A percentile compares a stretch with the other conserved stretches of the same genome.
These are phyloP conservation scores for Acanthaster planci DNA, from an alignment of 35 echinoderm and acorn worm species.

Conservation along the genomic window DNA sequence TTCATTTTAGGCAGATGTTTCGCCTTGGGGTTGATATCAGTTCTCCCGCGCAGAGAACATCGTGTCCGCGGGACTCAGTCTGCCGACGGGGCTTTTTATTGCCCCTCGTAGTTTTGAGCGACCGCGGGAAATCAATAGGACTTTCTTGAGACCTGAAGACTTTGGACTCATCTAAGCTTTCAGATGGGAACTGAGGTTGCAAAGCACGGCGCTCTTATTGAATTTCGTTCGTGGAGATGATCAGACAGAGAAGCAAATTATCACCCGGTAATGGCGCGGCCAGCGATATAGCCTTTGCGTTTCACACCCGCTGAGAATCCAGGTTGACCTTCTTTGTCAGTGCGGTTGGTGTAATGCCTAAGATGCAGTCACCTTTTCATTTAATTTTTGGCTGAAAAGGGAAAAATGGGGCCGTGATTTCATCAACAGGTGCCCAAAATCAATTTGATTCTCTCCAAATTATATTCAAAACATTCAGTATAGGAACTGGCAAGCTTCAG, in stretches of 20 bases:
- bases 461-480: too few species aligned
- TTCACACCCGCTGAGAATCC: too few species aligned
- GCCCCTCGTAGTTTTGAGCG: background rate
- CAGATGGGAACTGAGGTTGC: constrained; percentile 8
- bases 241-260: constrained; percentile 11
- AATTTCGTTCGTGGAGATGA: constrained; percentile 5
- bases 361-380: too few species aligned
- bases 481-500: too few species aligned
- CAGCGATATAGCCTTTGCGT: too few species aligned
- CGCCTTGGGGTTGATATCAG: constrained; percentile 2
- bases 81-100: background rate
- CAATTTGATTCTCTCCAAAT: too few species aligned
- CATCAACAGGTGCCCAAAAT: too few species aligned
- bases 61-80: background rate
- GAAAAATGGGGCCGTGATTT: too few species aligned
- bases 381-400: too few species aligned
- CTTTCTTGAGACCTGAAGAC: constrained; percentile 1
- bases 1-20: constrained; percentile 29
- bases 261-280: background rate
- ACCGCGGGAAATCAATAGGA: constrained; percentile 2
- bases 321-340: too few species aligned
- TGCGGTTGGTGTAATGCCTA: too few species aligned
- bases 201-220: constrained; percentile 13
- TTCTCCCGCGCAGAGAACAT: background rate
- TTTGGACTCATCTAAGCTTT: constrained; percentile 13